phyloP scores from a whole-genome alignment of 2,888 invertebrate genomes.

The Calameuta idolon region DNA sequence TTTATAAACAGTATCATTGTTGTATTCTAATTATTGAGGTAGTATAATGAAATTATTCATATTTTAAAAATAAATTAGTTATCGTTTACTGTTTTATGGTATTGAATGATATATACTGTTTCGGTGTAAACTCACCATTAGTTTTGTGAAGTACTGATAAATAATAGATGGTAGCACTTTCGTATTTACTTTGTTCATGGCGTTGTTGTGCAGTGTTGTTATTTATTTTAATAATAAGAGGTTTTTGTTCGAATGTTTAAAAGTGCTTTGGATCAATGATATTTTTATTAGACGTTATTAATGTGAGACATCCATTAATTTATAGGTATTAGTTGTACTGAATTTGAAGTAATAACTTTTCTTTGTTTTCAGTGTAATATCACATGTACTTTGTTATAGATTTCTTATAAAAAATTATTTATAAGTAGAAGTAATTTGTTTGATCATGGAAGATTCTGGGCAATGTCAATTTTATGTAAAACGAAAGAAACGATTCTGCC shows the following conservation, averaged over 20 bases:
- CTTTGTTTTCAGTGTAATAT: neutral
- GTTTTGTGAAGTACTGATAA: neutral
- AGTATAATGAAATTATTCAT: neutral
- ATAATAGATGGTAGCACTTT: neutral
- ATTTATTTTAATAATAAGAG: neutral
- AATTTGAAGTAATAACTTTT: too few species aligned
- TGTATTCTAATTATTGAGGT: neutral
- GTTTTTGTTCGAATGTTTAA: neutral
- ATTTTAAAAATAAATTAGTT: neutral
- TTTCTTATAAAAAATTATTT: neutral
- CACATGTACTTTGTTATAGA: neutral
- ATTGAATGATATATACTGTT: neutral
- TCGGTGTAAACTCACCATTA: neutral
- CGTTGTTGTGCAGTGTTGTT: neutral
- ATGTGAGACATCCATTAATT: neutral
- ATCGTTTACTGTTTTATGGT: neutral
- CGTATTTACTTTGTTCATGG: neutral
- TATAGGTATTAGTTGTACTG: neutral
- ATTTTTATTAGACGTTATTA: neutral
- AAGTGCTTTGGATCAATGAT: neutral
- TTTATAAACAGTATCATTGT: neutral
- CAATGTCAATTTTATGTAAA: conserved; percentile 71
- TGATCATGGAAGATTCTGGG: neutral
- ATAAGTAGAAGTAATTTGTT: neutral
- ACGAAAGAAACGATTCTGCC: conserved; percentile 80